Evolutionary conservation across 2,113 vertebrate genomes (phyloP).

Genomic region (Anguilla rostrata): DNA sequence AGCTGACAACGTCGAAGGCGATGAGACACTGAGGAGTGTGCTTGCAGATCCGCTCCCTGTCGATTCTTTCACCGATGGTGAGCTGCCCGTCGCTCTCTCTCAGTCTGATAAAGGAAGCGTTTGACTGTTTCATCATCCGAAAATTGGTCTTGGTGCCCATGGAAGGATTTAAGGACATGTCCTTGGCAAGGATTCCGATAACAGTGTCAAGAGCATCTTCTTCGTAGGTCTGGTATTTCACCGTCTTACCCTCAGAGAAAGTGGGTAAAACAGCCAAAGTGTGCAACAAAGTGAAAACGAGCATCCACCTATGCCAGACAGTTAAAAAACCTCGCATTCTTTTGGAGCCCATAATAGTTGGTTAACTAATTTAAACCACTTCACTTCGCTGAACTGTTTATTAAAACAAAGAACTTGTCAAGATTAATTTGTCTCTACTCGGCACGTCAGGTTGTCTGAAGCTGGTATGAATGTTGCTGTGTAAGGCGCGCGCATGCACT

Average conservation of each 20-base stretch:
- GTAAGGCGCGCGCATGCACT: conserved; percentile 55
- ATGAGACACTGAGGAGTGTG: conserved; percentile 81
- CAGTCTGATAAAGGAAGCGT: conserved; percentile 85
- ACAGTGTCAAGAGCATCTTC: conserved; percentile 86
- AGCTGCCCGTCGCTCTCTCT: conserved; percentile 90
- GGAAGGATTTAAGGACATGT: conserved; percentile 81
- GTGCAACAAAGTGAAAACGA: conserved; percentile 51
- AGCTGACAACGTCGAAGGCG: conserved; percentile 91
- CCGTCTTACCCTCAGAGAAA: conserved; percentile 78
- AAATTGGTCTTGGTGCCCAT: conserved; percentile 80
- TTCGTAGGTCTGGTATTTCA: conserved; percentile 86
- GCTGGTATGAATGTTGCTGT: conserved; percentile 64
- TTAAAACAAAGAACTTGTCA: conserved; percentile 45
- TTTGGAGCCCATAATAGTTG: conserved; percentile 32
- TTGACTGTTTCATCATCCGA: conserved; percentile 92
- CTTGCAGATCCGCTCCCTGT: conserved; percentile 87
- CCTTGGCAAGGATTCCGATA: conserved; percentile 90
- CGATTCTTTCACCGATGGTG: conserved; percentile 83
- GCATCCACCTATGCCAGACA: conserved; percentile 66
- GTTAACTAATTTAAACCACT: conserved; percentile 41
- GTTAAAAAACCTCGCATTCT: conserved; percentile 49
- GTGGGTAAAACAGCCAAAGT: conserved; percentile 53
- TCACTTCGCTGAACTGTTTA: conserved; percentile 37
- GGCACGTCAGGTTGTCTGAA: conserved; percentile 49
- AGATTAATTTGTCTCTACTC: conserved; percentile 51